These are phyloP conservation scores for Rhizoglyphus robini DNA, from an alignment of 1,140 invertebrate genomes.

Conservation along the genomic window DNA sequence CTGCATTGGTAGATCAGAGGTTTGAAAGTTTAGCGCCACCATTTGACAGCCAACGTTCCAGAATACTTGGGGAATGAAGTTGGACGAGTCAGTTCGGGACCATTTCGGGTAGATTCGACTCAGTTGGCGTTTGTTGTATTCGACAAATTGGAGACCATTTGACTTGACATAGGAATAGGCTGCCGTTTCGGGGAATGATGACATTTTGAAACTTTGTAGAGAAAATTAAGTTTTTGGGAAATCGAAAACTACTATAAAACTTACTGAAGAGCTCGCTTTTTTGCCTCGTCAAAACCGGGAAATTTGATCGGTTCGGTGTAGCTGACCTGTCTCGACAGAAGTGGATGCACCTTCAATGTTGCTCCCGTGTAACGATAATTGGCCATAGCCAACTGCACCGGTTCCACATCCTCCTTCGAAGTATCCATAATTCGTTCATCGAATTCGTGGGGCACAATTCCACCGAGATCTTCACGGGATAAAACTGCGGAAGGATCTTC, in stretches of 20 bases:
- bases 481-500: constrained; percentile 53
- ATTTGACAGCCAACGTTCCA: constrained; percentile 75
- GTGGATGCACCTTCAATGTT: constrained; percentile 96
- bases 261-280: constrained; percentile 46
- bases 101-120: constrained; percentile 97
- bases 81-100: constrained; percentile 93
- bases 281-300: constrained; percentile 88
- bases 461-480: constrained; percentile 34
- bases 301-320: constrained; percentile 99
- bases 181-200: constrained; percentile 90
- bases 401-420: not conserved
- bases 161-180: constrained; percentile 88
- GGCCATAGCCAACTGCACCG: constrained; percentile 43
- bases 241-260: constrained; percentile 14
- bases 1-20: constrained; percentile 98
- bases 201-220: constrained; percentile 80
- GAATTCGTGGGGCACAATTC: no score
- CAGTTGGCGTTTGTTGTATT: constrained; percentile 95
- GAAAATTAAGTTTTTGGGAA: constrained; percentile 19
- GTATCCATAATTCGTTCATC: no score
- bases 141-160: constrained; percentile 92
- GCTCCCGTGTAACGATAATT: constrained; percentile 77
- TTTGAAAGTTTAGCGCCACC: constrained; percentile 99
- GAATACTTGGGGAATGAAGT: constrained; percentile 93
- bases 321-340: constrained; percentile 95